Conservation (phyloP, 2,113 vertebrate species). For the Polypterus bichir region DNA sequence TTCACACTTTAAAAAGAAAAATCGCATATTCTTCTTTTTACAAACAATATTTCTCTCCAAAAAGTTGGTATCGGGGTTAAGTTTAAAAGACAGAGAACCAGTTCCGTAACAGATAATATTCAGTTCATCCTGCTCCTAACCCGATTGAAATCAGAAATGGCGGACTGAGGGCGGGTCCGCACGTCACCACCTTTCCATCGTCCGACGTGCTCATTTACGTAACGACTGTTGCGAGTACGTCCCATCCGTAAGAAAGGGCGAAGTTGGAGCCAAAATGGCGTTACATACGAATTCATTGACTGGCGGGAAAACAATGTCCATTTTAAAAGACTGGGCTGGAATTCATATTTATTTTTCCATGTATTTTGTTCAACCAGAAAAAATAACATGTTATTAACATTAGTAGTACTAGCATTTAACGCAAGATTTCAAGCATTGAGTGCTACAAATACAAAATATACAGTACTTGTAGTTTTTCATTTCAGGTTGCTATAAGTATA, state of each 20-base stretch:
- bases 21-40: conserved; percentile 26
- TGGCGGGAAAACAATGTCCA: too few species aligned
- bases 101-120: conserved; percentile 15
- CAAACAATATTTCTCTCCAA: not conserved
- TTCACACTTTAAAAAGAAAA: conserved; percentile 19
- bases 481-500: too few species aligned
- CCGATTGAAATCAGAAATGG: conserved; percentile 49
- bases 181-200: conserved; percentile 29
- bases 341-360: not conserved
- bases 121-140: conserved; percentile 24
- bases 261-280: not conserved
- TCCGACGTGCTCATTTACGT: conserved; percentile 6
- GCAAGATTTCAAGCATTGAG: too few species aligned
- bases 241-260: not conserved
- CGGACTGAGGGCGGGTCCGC: conserved; percentile 54
- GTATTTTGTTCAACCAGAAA: too few species aligned
- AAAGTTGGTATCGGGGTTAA: not conserved
- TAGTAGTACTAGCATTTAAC: too few species aligned
- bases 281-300: too few species aligned
- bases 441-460: too few species aligned
- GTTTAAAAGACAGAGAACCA: not conserved
- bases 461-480: too few species aligned
- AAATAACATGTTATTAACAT: too few species aligned
- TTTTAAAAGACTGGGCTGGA: not conserved
- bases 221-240: not conserved